These are phyloP conservation scores for Burhinus bistriatus DNA, from an alignment of 2,113 vertebrate genomes.

Conservation along the genomic window DNA sequence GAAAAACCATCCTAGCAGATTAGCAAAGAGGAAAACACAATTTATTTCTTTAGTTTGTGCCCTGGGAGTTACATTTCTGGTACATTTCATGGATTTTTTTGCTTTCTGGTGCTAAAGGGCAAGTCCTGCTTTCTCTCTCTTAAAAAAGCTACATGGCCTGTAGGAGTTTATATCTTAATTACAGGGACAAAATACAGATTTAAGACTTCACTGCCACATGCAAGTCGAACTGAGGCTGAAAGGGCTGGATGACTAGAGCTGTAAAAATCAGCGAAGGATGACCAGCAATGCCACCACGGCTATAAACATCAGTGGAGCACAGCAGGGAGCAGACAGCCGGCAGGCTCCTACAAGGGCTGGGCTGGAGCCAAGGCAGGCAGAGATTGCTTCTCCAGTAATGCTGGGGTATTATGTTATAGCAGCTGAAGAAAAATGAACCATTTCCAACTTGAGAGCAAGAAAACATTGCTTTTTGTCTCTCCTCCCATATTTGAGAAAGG, in stretches of 20 bases:
- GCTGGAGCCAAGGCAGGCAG: constrained; percentile 8
- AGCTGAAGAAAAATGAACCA: constrained; percentile 8
- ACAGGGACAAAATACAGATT: constrained; percentile 3
- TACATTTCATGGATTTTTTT: not conserved
- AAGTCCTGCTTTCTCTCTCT: not conserved
- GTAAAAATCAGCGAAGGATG: not conserved
- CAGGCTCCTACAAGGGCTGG: not conserved
- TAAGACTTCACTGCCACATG: not conserved
- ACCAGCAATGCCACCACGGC: not conserved
- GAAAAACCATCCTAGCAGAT: not conserved
- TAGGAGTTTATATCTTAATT: not conserved
- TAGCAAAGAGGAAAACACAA: not conserved
- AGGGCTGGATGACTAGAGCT: not conserved
- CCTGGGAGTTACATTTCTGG: not conserved
- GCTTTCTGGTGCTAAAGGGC: not conserved
- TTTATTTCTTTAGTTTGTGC: not conserved
- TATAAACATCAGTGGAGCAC: not conserved
- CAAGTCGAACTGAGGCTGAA: not conserved
- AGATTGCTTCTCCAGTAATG: not conserved
- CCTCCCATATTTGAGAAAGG: not conserved
- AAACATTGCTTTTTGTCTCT: not conserved
- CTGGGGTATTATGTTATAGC: not conserved
- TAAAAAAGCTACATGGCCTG: rapidly evolving
- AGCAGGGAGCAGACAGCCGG: not conserved
- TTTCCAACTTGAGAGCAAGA: not conserved